phyloP scores from a whole-genome alignment of 2,888 invertebrate species.

The Diarsia dahlii region DNA sequence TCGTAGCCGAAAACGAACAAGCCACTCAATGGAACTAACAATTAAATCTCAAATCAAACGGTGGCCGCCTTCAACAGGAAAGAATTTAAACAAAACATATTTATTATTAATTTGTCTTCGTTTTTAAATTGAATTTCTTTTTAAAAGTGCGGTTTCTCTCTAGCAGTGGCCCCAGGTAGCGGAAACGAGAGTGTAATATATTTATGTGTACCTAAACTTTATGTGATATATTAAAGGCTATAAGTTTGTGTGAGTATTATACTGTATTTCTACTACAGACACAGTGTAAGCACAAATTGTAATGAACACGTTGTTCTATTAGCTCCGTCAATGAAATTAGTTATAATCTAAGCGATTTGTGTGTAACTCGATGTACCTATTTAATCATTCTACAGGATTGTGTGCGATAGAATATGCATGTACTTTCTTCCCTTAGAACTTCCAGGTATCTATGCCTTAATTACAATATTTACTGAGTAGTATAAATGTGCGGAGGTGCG shows the following conservation, averaged over 20 bases:
- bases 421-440: conserved; percentile 39
- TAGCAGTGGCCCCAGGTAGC: conserved; percentile 78
- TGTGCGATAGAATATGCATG: conserved; percentile 36
- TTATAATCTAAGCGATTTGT: conserved; percentile 64
- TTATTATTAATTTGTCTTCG: conserved; percentile 68
- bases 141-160: conserved; percentile 73
- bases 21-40: conserved; percentile 71
- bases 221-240: conserved; percentile 87
- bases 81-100: conserved; percentile 62
- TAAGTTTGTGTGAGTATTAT: conserved; percentile 78
- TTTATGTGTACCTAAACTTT: conserved; percentile 81
- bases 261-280: conserved; percentile 71
- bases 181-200: conserved; percentile 76
- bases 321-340: conserved; percentile 51
- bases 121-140: conserved; percentile 65
- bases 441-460: conserved; percentile 20
- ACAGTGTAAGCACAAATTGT: conserved; percentile 66
- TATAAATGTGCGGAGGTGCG: conserved; percentile 54
- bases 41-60: conserved; percentile 78
- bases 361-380: conserved; percentile 55
- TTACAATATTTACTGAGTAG: conserved; percentile 41
- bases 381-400: conserved; percentile 39
- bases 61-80: conserved; percentile 76
- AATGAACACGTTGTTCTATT: conserved; percentile 42
- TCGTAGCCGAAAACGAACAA: conserved; percentile 77